A percentile compares a stretch with the other conserved stretches of the same genome.
These are phyloP conservation scores for Apamea epomidion DNA, from an alignment of 2,888 invertebrate genomes.

Conservation along the genomic window DNA sequence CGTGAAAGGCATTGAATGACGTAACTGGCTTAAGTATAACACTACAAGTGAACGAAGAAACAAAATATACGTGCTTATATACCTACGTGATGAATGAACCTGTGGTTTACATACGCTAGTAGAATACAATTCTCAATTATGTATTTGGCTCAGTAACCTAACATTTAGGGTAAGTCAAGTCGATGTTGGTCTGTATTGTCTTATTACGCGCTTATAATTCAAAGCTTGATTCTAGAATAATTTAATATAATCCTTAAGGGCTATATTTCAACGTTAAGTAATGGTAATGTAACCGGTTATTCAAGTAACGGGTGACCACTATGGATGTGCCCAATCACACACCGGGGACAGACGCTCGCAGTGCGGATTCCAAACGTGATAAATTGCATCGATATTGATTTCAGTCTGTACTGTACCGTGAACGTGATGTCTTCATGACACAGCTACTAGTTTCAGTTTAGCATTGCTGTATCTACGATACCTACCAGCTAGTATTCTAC, in stretches of 20 bases:
- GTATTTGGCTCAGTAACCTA: conserved; percentile 35
- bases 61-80: conserved; percentile 36
- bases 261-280: conserved; percentile 28
- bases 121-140: conserved; percentile 39
- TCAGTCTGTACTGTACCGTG: conserved; percentile 33
- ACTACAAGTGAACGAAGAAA: conserved; percentile 35
- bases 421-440: conserved; percentile 44
- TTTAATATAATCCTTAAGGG: conserved; percentile 35
- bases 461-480: not conserved
- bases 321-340: conserved; percentile 57
- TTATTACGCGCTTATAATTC: conserved; percentile 32
- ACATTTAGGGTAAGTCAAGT: conserved; percentile 29
- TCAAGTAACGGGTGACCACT: conserved; percentile 53
- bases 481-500: not conserved
- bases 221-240: conserved; percentile 23
- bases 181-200: conserved; percentile 13
- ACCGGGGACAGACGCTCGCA: conserved; percentile 55
- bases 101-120: conserved; percentile 49
- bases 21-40: conserved; percentile 38
- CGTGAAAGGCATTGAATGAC: conserved; percentile 57
- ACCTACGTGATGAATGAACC: conserved; percentile 54
- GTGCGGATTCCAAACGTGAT: conserved; percentile 55
- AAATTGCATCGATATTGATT: conserved; percentile 62
- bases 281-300: conserved; percentile 52
- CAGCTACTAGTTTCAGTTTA: conserved; percentile 24